phyloP scores from a whole-genome alignment of 2,797 vertebrate species.

The Agapornis canus region DNA sequence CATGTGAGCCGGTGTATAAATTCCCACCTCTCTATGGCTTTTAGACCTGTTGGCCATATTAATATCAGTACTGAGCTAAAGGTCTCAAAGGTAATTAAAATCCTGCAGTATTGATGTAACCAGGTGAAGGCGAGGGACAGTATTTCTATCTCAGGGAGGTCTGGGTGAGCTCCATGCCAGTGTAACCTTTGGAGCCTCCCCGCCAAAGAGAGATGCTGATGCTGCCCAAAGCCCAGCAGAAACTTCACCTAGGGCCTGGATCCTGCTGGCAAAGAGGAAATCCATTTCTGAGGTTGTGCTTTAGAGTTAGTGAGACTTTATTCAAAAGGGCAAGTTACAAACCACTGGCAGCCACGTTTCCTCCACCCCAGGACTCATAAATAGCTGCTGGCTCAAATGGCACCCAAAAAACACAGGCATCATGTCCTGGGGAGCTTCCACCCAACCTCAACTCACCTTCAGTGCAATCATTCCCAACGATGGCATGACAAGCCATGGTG shows the following conservation, averaged over 20 bases:
- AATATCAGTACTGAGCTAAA: neutral
- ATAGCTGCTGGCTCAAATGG: neutral
- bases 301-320: neutral
- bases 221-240: neutral
- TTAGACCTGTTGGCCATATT: neutral
- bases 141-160: neutral
- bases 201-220: neutral
- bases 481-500: accelerated
- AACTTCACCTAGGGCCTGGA: neutral
- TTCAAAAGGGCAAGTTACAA: neutral
- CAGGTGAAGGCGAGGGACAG: neutral
- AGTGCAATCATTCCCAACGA: neutral
- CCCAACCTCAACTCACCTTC: neutral
- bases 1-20: neutral
- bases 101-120: neutral
- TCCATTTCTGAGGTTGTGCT: neutral
- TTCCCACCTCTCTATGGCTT: neutral
- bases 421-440: neutral
- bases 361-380: neutral
- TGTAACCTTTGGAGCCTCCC: neutral
- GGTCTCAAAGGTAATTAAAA: slow-evolving; percentile 6
- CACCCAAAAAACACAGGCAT: neutral
- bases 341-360: accelerated
- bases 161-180: neutral
- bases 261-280: neutral